These are phyloP conservation scores for Sycophaga agraensis DNA, from an alignment of 1,140 invertebrate genomes.

Conservation along the genomic window DNA sequence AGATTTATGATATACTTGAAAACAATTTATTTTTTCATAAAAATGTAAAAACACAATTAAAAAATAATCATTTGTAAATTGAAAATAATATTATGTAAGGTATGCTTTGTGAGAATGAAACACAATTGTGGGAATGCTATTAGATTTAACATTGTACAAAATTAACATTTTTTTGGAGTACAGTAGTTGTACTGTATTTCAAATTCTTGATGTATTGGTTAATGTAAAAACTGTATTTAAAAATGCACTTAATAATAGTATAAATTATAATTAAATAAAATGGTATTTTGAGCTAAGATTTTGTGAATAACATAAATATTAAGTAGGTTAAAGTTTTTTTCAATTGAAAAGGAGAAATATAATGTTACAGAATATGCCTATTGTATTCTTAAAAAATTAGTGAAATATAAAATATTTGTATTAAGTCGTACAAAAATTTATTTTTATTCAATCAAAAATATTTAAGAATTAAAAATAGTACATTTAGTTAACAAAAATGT, in stretches of 20 bases:
- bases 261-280: conserved; percentile 2
- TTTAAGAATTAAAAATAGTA: conserved; percentile 2
- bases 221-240: no score
- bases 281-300: no score
- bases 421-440: not conserved
- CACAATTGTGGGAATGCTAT: conserved; percentile 2
- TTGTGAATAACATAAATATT: no score
- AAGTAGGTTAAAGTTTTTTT: no score
- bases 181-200: no score
- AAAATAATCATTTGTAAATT: not conserved
- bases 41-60: not conserved
- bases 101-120: conserved; percentile 12
- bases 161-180: no score
- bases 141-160: no score
- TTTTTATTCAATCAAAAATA: conserved; percentile 15
- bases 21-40: conserved; percentile 4
- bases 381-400: no score
- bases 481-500: not conserved
- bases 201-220: no score
- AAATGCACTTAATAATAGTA: no score
- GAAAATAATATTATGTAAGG: conserved; percentile 2
- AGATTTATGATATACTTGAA: conserved; percentile 9
- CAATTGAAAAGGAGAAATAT: no score
- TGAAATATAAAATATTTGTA: conserved; percentile 1
- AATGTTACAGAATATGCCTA: no score